phyloP scores from a whole-genome alignment of 1,140 invertebrate species.

The Drosophila ironensis region DNA sequence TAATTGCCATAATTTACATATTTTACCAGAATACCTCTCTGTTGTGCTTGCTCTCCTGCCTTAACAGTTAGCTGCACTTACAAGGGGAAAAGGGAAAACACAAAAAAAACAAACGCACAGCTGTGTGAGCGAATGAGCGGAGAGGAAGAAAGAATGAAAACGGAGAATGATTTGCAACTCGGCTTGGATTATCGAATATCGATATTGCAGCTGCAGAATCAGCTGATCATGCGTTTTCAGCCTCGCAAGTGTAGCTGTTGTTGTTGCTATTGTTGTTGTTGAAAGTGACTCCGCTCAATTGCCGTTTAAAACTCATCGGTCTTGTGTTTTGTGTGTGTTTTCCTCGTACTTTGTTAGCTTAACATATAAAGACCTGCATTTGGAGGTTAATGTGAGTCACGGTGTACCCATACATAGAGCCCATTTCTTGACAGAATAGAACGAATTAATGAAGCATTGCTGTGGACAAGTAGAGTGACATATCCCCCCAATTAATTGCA shows the following conservation, averaged over 20 bases:
- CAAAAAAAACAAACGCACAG: slow-evolving; percentile 15
- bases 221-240: slow-evolving; percentile 25
- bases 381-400: slow-evolving; percentile 8
- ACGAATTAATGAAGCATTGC: not conserved
- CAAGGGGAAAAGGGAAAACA: not conserved
- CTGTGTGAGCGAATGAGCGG: slow-evolving; percentile 5
- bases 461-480: slow-evolving; percentile 15
- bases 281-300: not conserved
- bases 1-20: slow-evolving; percentile 75
- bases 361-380: slow-evolving; percentile 7
- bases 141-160: not conserved
- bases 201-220: slow-evolving; percentile 22
- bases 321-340: slow-evolving; percentile 8
- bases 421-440: not conserved
- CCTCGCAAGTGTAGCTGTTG: not conserved
- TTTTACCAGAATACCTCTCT: slow-evolving; percentile 44
- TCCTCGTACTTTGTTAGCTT: slow-evolving; percentile 1
- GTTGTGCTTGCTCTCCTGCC: not conserved
- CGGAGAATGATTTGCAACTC: slow-evolving; percentile 15
- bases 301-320: not conserved
- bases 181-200: slow-evolving; percentile 24
- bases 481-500: slow-evolving; percentile 30
- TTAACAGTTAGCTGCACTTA: not conserved
- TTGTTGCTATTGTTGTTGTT: not conserved
- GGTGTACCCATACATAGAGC: not conserved